Evolutionary conservation across 2,113 vertebrate genomes (phyloP).

Genomic region (Oophaga pumilio): DNA sequence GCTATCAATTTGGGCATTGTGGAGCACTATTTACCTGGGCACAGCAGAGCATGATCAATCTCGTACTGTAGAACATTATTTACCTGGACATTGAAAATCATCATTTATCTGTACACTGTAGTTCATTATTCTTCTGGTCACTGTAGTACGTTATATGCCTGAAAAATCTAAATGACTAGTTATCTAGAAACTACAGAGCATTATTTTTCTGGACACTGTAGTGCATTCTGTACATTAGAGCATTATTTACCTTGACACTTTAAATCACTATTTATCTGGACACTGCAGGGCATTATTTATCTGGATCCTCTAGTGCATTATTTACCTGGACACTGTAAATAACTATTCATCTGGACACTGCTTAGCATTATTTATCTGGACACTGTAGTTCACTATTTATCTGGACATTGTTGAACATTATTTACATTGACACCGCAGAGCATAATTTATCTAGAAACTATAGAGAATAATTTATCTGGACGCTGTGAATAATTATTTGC

Average conservation of each 20-base stretch:
- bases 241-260: background rate
- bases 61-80: background rate
- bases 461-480: no score
- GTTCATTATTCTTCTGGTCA: background rate
- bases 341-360: background rate
- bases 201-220: background rate
- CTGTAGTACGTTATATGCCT: no score
- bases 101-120: background rate
- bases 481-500: no score
- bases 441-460: no score
- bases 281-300: background rate
- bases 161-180: background rate
- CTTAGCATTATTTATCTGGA: background rate
- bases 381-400: background rate
- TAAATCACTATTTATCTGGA: background rate
- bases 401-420: background rate
- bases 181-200: no score
- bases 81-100: background rate
- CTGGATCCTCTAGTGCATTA: background rate
- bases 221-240: background rate
- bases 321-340: background rate
- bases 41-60: background rate
- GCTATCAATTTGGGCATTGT: no score
- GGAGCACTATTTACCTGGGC: no score
- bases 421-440: background rate